phyloP scores from a whole-genome alignment of 37 sponge, comb jelly and placozoan species.

The Hormiphora californensis region DNA sequence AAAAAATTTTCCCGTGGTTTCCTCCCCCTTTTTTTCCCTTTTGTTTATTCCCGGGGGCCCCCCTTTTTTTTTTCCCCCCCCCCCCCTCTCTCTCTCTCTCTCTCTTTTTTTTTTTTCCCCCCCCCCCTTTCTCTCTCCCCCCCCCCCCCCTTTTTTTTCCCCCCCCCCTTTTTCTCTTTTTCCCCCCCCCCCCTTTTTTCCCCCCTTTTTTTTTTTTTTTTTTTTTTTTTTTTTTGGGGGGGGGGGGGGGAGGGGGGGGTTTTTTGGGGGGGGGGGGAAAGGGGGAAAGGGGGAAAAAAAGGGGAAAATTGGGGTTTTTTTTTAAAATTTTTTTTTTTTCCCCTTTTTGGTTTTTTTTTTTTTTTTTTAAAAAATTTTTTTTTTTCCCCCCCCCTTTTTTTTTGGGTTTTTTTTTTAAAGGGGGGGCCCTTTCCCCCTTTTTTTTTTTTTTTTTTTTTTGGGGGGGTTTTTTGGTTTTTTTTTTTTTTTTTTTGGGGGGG shows the following conservation, averaged over 20 bases:
- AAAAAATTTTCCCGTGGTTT: not conserved
- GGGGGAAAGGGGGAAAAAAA: not conserved
- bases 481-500: too few relatives aligned
- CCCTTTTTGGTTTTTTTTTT: too few relatives aligned
- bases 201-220: not conserved
- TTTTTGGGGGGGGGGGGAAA: not conserved
- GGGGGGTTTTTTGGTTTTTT: too few relatives aligned
- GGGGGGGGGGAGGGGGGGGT: not conserved
- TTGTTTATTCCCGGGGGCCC: too few relatives aligned
- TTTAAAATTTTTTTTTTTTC: too few relatives aligned
- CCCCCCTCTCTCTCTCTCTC: not conserved
- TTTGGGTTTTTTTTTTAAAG: too few relatives aligned
- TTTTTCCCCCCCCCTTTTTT: too few relatives aligned
- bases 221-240: not conserved
- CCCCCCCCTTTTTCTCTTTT: not conserved
- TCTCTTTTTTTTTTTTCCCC: not conserved
- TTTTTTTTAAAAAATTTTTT: too few relatives aligned
- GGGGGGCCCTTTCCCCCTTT: too few relatives aligned
- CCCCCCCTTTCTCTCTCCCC: not conserved
- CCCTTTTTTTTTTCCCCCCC: not conserved
- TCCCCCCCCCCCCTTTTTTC: not conserved
- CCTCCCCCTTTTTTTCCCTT: constrained; percentile 42
- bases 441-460: too few relatives aligned
- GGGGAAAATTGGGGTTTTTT: not conserved
- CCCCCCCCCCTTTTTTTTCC: not conserved